A percentile compares a stretch with the other conserved stretches of the same genome.
These are phyloP conservation scores for Apaloderma vittatum DNA, from an alignment of 2,113 vertebrate genomes.

Conservation along the genomic window DNA sequence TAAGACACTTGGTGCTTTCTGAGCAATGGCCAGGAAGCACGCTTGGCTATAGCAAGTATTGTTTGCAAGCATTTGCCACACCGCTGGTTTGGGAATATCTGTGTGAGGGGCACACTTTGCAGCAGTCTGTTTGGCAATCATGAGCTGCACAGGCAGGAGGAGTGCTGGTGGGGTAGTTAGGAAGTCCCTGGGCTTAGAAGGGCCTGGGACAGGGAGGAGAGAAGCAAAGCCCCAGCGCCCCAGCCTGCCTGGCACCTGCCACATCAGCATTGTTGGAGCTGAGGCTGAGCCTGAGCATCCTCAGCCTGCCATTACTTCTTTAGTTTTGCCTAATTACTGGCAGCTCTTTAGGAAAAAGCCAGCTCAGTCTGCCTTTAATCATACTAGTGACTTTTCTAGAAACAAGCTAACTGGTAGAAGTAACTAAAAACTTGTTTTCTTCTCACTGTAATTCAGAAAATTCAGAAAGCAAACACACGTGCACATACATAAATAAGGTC, in stretches of 20 bases:
- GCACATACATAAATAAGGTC: not conserved
- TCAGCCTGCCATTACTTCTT: not conserved
- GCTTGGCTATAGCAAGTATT: not conserved
- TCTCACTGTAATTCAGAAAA: not conserved
- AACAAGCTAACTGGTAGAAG: not conserved
- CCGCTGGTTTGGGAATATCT: not conserved
- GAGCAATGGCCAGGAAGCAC: rapidly evolving
- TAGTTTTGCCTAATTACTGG: not conserved
- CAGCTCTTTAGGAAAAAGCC: not conserved
- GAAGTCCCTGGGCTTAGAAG: not conserved
- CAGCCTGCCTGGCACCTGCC: not conserved
- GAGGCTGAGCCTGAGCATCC: not conserved
- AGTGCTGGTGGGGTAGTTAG: not conserved
- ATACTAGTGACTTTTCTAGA: not conserved
- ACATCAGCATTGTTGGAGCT: not conserved
- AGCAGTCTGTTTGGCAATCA: not conserved
- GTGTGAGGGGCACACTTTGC: not conserved
- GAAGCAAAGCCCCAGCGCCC: not conserved
- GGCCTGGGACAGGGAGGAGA: not conserved
- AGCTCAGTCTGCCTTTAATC: not conserved
- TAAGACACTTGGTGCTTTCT: not conserved
- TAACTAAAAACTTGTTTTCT: not conserved
- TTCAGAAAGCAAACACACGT: not conserved
- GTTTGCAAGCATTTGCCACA: not conserved
- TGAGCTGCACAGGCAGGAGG: not conserved